Evolutionary conservation across 2,888 invertebrate species (phyloP).

Genomic region (Plemyria rubiginata): DNA sequence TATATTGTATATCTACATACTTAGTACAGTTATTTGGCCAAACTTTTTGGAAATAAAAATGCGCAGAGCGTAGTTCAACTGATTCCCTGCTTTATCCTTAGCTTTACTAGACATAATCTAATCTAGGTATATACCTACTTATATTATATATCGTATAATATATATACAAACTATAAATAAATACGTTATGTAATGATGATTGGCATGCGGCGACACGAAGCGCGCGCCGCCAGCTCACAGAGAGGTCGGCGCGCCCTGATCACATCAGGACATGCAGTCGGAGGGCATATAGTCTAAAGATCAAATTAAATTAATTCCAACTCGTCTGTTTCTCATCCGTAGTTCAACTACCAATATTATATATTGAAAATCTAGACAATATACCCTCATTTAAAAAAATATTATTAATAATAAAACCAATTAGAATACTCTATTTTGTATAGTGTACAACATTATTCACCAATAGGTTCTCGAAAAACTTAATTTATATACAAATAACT

Average conservation of each 20-base stretch:
- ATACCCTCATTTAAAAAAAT: background rate
- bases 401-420: slow-evolving; percentile 1
- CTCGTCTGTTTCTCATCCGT: too few relatives aligned
- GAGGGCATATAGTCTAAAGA: background rate
- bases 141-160: too few relatives aligned
- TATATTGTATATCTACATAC: slow-evolving; percentile 9
- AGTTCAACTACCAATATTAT: too few relatives aligned
- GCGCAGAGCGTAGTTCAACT: slow-evolving; percentile 1
- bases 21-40: slow-evolving; percentile 17
- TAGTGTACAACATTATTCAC: slow-evolving; percentile 2
- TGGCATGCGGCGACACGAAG: too few relatives aligned
- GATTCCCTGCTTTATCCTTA: background rate
- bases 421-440: background rate
- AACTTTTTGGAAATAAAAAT: slow-evolving; percentile 17
- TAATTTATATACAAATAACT: slow-evolving; percentile 22
- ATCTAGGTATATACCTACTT: too few relatives aligned
- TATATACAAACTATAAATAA: too few relatives aligned
- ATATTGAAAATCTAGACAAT: slow-evolving; percentile 8
- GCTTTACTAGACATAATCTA: too few relatives aligned
- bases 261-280: slow-evolving; percentile 2
- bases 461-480: slow-evolving; percentile 5
- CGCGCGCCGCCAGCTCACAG: slow-evolving; percentile 17
- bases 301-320: background rate
- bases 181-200: too few relatives aligned
- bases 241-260: slow-evolving; percentile 10